These are phyloP conservation scores for Cyphomyrus plagiostoma DNA, from an alignment of 2,113 vertebrate species.

Conservation along the genomic window DNA sequence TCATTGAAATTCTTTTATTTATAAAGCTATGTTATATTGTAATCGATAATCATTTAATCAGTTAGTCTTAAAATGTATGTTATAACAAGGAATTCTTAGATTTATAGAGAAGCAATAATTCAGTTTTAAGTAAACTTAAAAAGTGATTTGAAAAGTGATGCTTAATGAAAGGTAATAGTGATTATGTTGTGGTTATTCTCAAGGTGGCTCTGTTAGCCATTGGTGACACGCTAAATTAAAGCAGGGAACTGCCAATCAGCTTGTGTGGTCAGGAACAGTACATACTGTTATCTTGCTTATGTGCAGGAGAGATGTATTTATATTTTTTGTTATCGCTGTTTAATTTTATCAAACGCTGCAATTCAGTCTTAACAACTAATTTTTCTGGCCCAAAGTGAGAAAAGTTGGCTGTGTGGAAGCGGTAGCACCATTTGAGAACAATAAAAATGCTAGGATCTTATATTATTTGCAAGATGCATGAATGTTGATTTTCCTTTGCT, in stretches of 20 bases:
- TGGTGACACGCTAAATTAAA: neutral
- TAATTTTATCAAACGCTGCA: neutral
- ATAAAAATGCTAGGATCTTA: neutral
- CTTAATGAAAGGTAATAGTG: neutral
- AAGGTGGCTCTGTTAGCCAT: neutral
- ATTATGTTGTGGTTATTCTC: neutral
- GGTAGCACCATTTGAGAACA: neutral
- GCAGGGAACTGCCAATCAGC: neutral
- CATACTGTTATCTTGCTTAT: neutral
- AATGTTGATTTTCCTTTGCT: constrained; percentile 19
- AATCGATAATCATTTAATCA: neutral
- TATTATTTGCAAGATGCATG: neutral
- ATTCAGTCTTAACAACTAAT: constrained; percentile 7
- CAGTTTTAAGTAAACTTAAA: neutral
- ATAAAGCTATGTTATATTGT: neutral
- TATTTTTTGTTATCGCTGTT: constrained; percentile 4
- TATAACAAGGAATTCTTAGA: neutral
- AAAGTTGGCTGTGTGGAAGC: neutral
- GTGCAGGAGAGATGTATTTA: neutral
- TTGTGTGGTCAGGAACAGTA: neutral
- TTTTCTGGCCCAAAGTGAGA: neutral
- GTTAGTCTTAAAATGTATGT: neutral
- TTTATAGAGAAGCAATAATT: neutral
- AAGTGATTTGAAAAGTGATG: neutral
- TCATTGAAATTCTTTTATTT: neutral